Evolutionary conservation across 2,797 vertebrate genomes (phyloP).

Genomic region (Eleutherodactylus coqui): DNA sequence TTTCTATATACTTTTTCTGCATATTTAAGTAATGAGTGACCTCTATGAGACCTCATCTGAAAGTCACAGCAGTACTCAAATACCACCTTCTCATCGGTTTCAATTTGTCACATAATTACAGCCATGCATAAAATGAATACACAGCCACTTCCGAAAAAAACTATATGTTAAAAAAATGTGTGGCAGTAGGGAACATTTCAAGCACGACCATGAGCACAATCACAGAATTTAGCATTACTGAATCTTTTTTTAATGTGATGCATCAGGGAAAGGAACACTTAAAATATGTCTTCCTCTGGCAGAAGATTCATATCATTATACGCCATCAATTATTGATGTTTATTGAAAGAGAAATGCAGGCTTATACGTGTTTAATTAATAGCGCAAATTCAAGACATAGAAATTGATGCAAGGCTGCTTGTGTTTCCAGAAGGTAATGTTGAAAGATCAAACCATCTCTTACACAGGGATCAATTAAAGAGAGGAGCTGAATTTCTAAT

Average conservation of each 20-base stretch:
- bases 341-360: conserved; percentile 75
- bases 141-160: conserved; percentile 33
- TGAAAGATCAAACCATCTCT: conserved; percentile 59
- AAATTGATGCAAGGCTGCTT: conserved; percentile 68
- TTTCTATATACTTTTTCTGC: conserved; percentile 2
- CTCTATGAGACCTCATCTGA: conserved; percentile 21
- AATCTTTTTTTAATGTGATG: conserved; percentile 77
- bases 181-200: conserved; percentile 18
- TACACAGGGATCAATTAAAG: conserved; percentile 56
- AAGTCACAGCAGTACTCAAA: conserved; percentile 19
- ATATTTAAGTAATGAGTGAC: conserved; percentile 14
- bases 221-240: conserved; percentile 67
- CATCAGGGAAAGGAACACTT: conserved; percentile 71
- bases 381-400: conserved; percentile 74
- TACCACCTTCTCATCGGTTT: conserved; percentile 29
- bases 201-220: conserved; percentile 66
- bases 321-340: conserved; percentile 75
- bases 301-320: conserved; percentile 71
- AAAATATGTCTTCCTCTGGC: conserved; percentile 72
- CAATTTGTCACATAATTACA: conserved; percentile 58
- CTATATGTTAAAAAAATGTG: neutral
- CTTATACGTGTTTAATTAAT: conserved; percentile 78
- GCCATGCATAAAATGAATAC: conserved; percentile 53
- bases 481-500: conserved; percentile 56
- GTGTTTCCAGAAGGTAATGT: conserved; percentile 58